Evolutionary conservation across 2,797 vertebrate species (phyloP).

Genomic region (Microctenopoma lineatum): DNA sequence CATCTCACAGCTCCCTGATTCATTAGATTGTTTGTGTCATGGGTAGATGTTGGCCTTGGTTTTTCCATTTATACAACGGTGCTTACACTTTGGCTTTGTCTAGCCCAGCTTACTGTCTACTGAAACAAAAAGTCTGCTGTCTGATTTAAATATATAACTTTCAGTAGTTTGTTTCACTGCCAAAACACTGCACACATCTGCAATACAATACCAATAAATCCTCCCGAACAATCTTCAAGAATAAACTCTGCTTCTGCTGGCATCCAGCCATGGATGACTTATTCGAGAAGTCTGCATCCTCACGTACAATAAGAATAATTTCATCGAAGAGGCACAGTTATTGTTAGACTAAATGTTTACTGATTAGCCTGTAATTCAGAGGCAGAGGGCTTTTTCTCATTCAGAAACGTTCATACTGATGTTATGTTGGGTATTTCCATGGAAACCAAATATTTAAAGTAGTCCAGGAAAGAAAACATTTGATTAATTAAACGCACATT

Average conservation of each 20-base stretch:
- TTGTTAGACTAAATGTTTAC: conserved; percentile 10
- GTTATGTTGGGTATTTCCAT: conserved; percentile 18
- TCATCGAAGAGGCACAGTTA: conserved; percentile 14
- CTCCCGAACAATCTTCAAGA: neutral
- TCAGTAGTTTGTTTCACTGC: neutral
- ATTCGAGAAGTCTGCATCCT: conserved; percentile 2
- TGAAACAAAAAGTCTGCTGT: conserved; percentile 7
- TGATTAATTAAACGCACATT: neutral
- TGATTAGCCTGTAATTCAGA: conserved; percentile 5
- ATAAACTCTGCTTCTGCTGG: conserved; percentile 25
- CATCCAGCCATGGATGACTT: conserved; percentile 5
- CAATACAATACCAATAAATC: conserved; percentile 3
- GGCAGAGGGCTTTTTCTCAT: neutral
- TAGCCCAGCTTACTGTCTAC: neutral
- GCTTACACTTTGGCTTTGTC: conserved; percentile 1
- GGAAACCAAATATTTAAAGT: conserved; percentile 58
- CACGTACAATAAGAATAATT: neutral
- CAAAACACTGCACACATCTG: conserved; percentile 24
- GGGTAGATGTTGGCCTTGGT: neutral
- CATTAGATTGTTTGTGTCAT: conserved; percentile 7
- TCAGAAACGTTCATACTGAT: conserved; percentile 4
- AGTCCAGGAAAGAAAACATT: conserved; percentile 4
- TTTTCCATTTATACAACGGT: neutral
- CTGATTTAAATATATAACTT: conserved; percentile 10
- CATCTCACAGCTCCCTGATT: conserved; percentile 1